These are phyloP conservation scores for Apteryx owenii DNA, from an alignment of 2,113 vertebrate genomes.

Conservation along the genomic window DNA sequence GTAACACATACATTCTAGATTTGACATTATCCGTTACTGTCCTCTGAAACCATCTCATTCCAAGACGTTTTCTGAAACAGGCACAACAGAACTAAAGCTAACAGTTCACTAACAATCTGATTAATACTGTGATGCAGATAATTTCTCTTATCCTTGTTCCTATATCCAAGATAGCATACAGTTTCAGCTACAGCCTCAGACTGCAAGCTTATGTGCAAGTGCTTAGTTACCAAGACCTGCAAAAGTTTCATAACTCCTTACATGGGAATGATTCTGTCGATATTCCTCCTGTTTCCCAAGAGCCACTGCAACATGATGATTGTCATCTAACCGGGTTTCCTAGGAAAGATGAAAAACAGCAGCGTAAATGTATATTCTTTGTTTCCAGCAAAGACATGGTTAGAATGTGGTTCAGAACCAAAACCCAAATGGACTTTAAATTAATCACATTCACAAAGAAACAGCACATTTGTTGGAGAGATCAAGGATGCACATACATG, in stretches of 20 bases:
- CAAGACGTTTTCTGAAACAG: background rate
- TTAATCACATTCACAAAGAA: background rate
- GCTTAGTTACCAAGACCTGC: background rate
- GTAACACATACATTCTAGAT: background rate
- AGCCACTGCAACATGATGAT: conserved; percentile 93
- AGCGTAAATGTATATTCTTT: background rate
- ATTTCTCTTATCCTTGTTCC: background rate
- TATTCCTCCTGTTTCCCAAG: conserved; percentile 77
- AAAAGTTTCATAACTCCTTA: conserved; percentile 57
- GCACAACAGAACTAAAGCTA: background rate
- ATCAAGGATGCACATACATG: background rate
- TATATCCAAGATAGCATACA: background rate
- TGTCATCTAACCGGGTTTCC: conserved; percentile 85
- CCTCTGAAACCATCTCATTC: background rate
- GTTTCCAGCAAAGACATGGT: background rate
- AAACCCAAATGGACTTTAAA: background rate
- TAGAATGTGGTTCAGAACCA: background rate
- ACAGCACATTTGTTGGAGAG: background rate
- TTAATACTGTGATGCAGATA: background rate
- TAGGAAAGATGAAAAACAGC: conserved; percentile 47
- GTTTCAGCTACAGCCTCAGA: background rate
- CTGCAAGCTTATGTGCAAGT: background rate
- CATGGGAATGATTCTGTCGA: conserved; percentile 46
- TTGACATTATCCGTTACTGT: background rate
- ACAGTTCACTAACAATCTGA: background rate